Base-by-base conservation (phyloP, 2,113 vertebrate genomes). In the Rhea americana region DNA sequence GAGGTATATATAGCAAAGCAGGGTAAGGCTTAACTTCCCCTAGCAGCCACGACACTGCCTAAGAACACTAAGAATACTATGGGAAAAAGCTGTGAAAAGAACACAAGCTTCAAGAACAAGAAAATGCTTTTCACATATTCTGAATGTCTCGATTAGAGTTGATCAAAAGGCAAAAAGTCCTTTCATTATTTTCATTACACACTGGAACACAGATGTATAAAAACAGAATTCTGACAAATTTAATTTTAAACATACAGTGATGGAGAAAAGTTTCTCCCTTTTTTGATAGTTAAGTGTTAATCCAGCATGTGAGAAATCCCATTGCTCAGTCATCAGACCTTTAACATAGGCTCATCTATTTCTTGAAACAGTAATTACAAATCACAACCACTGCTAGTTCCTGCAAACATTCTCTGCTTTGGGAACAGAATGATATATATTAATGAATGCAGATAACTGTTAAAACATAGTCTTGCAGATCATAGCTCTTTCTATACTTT, bases 301-400 rank as follows among this genome's bases (percentile, higher is more conserved):
- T 5, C 1, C 16, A 66, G 5, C 30, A 43, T 39, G 37, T 24
- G 32, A 91, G 68, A 87, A 91, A 93, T 65, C 11, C 71, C 18
- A 59, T 80, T 74, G 55, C 70, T 83, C 55, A 85, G 35, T 53
- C 56, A 77, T 24, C 16, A 95, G 67, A 82, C 43, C 21, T 89
- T 82, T 87, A 63, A 73, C 66, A n/a, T 9, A 74, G 14, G 18
- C 59, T 94, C 55, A 76, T 80, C 50, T 79, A 19, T 51, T 91
- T 72, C 87, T 74, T 63, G 59, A 80, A 82, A 45, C 9, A 56
- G 47, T 73, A 91, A 87, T 94, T 93, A 76, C 41, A 91, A 91
- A 77, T 68, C 43, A 75, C 0, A 1, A 78, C 19, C 14, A 53
- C 16, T 89, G 26, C 59, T 63, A 41, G n/a, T 43, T 80, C 47